Conservation (phyloP, 2,888 invertebrate species). For the Eilema caniola region DNA sequence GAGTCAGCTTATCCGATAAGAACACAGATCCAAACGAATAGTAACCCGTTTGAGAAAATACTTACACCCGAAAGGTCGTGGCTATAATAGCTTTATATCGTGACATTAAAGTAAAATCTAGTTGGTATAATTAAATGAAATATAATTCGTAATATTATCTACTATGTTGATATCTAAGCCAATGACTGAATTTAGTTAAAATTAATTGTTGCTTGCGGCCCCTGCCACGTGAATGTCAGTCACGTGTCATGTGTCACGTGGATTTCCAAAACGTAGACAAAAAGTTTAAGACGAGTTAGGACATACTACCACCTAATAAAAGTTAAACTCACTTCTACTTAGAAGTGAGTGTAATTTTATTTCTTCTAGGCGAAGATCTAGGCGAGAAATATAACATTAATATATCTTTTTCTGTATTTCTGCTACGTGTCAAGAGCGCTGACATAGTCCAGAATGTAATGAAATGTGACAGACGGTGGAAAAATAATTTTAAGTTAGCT, state of each 20-base stretch:
- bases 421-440: constrained; percentile 6
- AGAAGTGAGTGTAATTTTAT: no score
- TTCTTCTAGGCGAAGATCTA: no score
- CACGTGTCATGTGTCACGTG: no score
- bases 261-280: not conserved
- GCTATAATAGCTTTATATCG: not conserved
- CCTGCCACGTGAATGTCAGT: no score
- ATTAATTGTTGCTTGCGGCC: no score
- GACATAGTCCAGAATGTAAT: constrained; percentile 30
- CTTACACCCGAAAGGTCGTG: not conserved
- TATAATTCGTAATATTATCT: no score
- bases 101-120: not conserved
- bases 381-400: not conserved
- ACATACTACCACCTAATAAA: not conserved
- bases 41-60: not conserved
- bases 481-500: constrained; percentile 53
- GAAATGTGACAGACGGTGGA: constrained; percentile 40
- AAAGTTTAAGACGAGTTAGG: not conserved
- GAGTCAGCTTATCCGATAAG: not conserved
- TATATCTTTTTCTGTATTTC: not conserved
- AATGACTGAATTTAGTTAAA: no score
- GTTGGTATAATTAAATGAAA: no score
- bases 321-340: not conserved
- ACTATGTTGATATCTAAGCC: no score
- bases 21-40: not conserved